Percentiles rank a stretch among this genome's conserved stretches.
These are phyloP conservation scores for Lasioglossum albipes DNA, from an alignment of 1,140 invertebrate genomes.

Conservation along the genomic window DNA sequence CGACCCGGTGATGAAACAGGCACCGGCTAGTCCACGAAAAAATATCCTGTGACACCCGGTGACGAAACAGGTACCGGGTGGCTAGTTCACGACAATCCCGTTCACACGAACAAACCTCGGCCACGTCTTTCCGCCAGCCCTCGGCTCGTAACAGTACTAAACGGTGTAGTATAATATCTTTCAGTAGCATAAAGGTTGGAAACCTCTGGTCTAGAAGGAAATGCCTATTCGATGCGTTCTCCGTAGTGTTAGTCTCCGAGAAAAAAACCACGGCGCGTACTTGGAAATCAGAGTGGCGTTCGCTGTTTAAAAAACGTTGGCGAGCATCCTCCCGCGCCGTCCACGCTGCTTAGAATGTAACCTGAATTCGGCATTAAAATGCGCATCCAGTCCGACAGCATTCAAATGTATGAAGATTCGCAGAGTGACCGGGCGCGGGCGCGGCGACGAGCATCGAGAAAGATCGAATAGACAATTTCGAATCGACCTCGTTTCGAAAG, in stretches of 20 bases:
- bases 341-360: slow-evolving; percentile 38
- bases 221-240: too few relatives aligned
- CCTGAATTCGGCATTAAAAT: slow-evolving; percentile 44
- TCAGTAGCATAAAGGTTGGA: too few relatives aligned
- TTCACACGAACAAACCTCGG: too few relatives aligned
- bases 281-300: background rate
- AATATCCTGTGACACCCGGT: too few relatives aligned
- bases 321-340: background rate
- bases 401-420: slow-evolving; percentile 35
- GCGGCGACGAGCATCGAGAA: background rate
- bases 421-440: background rate
- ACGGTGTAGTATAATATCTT: too few relatives aligned
- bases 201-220: too few relatives aligned
- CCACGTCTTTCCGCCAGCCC: too few relatives aligned
- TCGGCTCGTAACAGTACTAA: too few relatives aligned
- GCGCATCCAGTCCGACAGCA: slow-evolving; percentile 25
- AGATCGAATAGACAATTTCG: slow-evolving; percentile 44
- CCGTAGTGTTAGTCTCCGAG: background rate
- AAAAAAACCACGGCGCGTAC: background rate
- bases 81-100: too few relatives aligned
- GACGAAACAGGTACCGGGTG: too few relatives aligned
- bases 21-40: too few relatives aligned
- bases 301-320: background rate
- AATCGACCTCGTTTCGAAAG: slow-evolving; percentile 44
- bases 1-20: too few relatives aligned